Evolutionary conservation across 2,797 vertebrate species (phyloP), one percentile per base, ranked within the genome.

Genomic region (Acanthiza pusilla): DNA sequence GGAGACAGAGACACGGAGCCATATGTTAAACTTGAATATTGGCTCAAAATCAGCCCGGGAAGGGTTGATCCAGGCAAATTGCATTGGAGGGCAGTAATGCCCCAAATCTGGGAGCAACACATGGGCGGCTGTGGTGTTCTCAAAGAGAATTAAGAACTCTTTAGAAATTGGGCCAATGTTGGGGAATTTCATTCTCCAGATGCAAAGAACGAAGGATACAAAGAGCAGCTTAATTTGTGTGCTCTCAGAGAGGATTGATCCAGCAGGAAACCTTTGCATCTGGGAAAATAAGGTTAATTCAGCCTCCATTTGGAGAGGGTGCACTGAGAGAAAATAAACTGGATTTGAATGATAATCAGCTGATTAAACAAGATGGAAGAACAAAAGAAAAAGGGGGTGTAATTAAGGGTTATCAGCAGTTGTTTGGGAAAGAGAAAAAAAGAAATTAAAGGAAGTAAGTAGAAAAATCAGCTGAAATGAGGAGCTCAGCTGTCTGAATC

Each of bases 231-330:
- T 65, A 66, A 89, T 72, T 74, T 89, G 68, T 43, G 27, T 72
- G 42, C 22, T 77, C 67, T 85, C 34, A 14, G 3, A 61, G 14
- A 30, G 15, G 34, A 85, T 1, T 74, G 89, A 95, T 80, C 57
- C 78, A 54, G 68, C 30, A 58, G 65, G 47, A 65, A 89, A 80
- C 82, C 85, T 93, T 80, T 73, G 19, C 40, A 42, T 71, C 48
- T 61, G 12, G 43, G 62, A 83, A 91, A 92, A 74, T 48, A 80
- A 94, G 94, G 85, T 96, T 94, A 92, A 95, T 75, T 92, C 65
- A 16, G 21, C 60, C 54, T 71, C 2, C 0, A 25, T 88, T 89
- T 85, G 75, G 53, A 89, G 65, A 71, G 23, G 85, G 42, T 43
- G 79, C 38, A 9, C 65, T 77, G 68, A 45, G 7, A 66, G 81